Evolutionary conservation across 2,888 invertebrate genomes (phyloP), one percentile per base, ranked within the genome.

Genomic region (Acleris holmiana): DNA sequence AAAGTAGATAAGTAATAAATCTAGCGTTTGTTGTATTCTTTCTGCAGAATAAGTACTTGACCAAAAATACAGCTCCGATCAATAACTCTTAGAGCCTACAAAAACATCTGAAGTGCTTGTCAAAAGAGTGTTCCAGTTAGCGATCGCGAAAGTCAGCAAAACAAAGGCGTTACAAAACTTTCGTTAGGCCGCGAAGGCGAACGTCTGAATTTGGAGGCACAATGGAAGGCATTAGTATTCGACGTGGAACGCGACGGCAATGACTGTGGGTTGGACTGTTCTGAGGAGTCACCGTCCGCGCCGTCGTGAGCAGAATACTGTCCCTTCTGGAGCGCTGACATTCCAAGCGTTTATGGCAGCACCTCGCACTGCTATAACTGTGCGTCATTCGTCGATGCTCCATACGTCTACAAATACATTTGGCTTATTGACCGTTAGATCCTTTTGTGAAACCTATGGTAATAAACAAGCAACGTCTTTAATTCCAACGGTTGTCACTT

Each of bases 241-340:
- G 73, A 76, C 76, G 76, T 79, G 75, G 76, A 49, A 67, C 65
- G 76, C 74, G 75, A 73, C 71, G 80, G 78, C 80, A 82, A 82
- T 81, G 83, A 82, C 84, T 81, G 82, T 83, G 79, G 81, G 80
- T 79, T 85, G 86, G 82, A 86, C 85, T 80, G 84, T 80, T 78
- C 83, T 78, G 85, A 86, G 86, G 86, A 89, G 91, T 91, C 91
- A 89, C 83, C 88, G 91, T 74, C 88, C 90, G 85, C 83, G 69
- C 71, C 70, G 70, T 76, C 89, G 91, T 90, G 91, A 79, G 73
- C 74, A 76, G 91, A 89, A 92, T 92, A 87, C 85, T 67, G 76
- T 78, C 82, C 76, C 77, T 73, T 73, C 72, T 76, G 78, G 77
- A 78, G 78, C 76, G 69, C 74, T 82, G 77, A 78, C 83, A 88